phyloP scores from a whole-genome alignment of 2,113 vertebrate genomes.

The Grammomys surdaster region DNA sequence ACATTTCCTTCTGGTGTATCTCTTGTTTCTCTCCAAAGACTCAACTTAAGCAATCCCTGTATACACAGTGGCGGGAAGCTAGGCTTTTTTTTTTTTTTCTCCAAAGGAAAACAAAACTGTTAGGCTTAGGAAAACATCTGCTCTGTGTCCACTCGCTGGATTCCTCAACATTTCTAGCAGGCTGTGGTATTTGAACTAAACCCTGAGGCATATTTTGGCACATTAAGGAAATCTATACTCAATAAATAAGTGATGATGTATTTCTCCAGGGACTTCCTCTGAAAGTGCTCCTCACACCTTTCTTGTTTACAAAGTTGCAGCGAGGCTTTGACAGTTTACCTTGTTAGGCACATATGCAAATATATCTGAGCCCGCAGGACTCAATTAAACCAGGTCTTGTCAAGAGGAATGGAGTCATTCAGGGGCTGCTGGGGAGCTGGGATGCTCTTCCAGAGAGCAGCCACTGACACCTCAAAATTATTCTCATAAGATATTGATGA shows the following conservation, averaged over 20 bases:
- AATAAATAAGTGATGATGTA: neutral
- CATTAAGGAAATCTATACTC: conserved; percentile 35
- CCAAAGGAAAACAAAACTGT: conserved; percentile 34
- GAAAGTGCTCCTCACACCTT: neutral
- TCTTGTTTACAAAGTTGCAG: neutral
- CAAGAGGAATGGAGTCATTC: neutral
- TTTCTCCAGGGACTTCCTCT: neutral
- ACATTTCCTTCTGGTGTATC: rapidly evolving
- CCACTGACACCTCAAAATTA: conserved; percentile 23
- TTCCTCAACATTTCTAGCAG: conserved; percentile 8
- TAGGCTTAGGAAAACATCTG: conserved; percentile 32
- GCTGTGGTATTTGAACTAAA: conserved; percentile 37
- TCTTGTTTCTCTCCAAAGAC: neutral
- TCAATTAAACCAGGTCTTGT: neutral
- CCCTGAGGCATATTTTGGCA: neutral
- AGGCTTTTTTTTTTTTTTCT: neutral
- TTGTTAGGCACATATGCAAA: neutral
- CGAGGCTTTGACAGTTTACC: neutral
- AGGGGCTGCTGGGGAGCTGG: neutral
- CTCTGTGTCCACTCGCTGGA: neutral
- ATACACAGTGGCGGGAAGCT: neutral
- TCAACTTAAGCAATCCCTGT: neutral
- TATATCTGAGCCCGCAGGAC: neutral
- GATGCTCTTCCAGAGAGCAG: neutral
- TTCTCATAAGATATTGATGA: conserved; percentile 33